Evolutionary conservation across 2,888 invertebrate species (phyloP), one percentile per base, ranked within the genome.

Genomic region (Pediacus dermestoides): DNA sequence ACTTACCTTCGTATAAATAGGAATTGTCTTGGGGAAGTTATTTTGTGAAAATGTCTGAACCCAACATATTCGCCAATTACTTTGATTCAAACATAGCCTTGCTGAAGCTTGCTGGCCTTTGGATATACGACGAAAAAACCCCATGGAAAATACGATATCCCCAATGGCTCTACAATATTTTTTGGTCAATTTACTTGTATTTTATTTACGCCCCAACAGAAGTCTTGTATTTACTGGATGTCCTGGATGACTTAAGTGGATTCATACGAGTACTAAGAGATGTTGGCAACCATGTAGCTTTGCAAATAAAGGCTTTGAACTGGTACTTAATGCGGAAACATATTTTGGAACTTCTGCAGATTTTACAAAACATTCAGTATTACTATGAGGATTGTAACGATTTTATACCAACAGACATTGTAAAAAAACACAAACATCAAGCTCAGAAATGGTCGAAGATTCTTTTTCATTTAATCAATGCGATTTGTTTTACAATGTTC

Each of bases 371-470:
- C 10, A 15, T 18, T 6, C 13, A 30, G 10, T 44, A 35, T 10
- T 9, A 32, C 23, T 48, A 48, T 12, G 50, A 48, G 32, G 33
- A 37, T 11, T 35, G 16, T 22, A 23, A 12, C 2, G 28, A 48
- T 15, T 50, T 34, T 22, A 16, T 38, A 6, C 44, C 47, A 2
- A 14, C 37, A 12, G 6, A 27, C 7, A 48, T 50, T 12, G 28
- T 43, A 6, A 3, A 16, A 9, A 12, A 30, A 16, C 31, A 43
- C 4, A 48, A 39, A 16, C 32, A 35, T 3, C 26, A 41, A 8
- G 41, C 50, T 1, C 4, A 30, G n/a, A 44, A 34, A 27, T 49
- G 46, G 49, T 37, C 44, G 6, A 40, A 23, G 2, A 46, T 31
- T 22, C 42, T 49, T 8, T 40, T 38, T 30, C 14, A 31, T 26